Percentiles rank a stretch among this genome's conserved stretches.
Evolutionary conservation across 2,797 vertebrate species (phyloP).

Genomic region (Muscicapa striata): DNA sequence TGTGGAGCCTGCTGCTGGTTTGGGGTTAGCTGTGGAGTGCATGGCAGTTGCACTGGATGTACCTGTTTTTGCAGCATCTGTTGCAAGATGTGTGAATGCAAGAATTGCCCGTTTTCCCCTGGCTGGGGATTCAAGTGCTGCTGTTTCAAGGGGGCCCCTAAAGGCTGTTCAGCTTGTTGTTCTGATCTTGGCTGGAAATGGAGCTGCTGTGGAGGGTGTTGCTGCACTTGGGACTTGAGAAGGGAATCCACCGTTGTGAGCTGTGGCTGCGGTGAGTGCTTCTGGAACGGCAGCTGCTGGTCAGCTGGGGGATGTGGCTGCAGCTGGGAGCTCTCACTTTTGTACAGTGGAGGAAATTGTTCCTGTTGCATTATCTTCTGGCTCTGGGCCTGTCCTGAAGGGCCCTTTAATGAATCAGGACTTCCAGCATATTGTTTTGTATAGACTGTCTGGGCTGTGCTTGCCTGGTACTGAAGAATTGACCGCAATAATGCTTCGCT

Average conservation of each 20-base stretch:
- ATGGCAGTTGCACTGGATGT: slow-evolving; percentile 45
- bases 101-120: slow-evolving; percentile 79
- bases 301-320: slow-evolving; percentile 77
- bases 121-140: slow-evolving; percentile 83
- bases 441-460: slow-evolving; percentile 73
- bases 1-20: slow-evolving; percentile 67
- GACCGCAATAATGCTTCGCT: slow-evolving; percentile 65
- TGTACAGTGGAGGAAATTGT: slow-evolving; percentile 70
- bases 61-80: slow-evolving; percentile 77
- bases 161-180: slow-evolving; percentile 71
- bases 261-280: slow-evolving; percentile 57
- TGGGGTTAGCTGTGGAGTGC: slow-evolving; percentile 66
- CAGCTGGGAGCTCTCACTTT: slow-evolving; percentile 69
- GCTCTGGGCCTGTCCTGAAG: slow-evolving; percentile 76
- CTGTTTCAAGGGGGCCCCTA: slow-evolving; percentile 74
- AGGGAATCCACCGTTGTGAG: slow-evolving; percentile 64
- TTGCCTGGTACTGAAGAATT: slow-evolving; percentile 75
- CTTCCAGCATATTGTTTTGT: slow-evolving; percentile 81
- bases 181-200: slow-evolving; percentile 70
- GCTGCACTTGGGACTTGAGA: slow-evolving; percentile 63
- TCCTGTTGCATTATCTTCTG: slow-evolving; percentile 76
- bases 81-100: slow-evolving; percentile 79
- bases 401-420: slow-evolving; percentile 71
- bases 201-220: slow-evolving; percentile 74
- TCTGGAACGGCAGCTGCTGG: slow-evolving; percentile 81